phyloP scores from a whole-genome alignment of 2,797 vertebrate genomes.

The Melanotaenia boesemani region DNA sequence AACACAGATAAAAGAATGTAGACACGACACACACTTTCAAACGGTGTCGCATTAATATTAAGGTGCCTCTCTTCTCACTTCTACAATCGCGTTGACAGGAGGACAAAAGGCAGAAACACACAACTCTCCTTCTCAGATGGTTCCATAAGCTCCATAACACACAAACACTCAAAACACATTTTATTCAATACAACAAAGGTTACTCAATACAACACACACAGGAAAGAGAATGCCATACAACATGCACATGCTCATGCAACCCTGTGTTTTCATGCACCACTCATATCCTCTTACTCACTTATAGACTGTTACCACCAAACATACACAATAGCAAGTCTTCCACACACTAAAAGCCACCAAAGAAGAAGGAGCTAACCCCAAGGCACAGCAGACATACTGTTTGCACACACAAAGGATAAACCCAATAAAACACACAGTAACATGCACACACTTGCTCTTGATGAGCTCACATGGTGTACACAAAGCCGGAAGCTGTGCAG shows the following conservation, averaged over 20 bases:
- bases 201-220: neutral
- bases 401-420: neutral
- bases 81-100: neutral
- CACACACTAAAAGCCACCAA: neutral
- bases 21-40: neutral
- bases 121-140: neutral
- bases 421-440: slow-evolving; percentile 2
- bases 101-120: neutral
- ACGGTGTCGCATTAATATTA: neutral
- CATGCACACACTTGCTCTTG: slow-evolving; percentile 27
- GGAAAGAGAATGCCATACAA: neutral
- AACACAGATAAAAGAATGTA: neutral
- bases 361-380: slow-evolving; percentile 1
- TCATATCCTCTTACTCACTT: neutral
- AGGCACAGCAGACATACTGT: neutral
- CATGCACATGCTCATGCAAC: neutral
- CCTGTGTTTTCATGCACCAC: neutral
- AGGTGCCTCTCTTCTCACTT: neutral
- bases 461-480: slow-evolving; percentile 56
- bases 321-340: neutral
- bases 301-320: neutral
- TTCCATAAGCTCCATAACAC: neutral
- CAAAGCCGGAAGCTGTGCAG: slow-evolving; percentile 39
- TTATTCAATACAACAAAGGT: neutral
- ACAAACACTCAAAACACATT: neutral